Base-by-base conservation (phyloP, 92 coral and sea anemone species). In the Nematostella vectensis region DNA sequence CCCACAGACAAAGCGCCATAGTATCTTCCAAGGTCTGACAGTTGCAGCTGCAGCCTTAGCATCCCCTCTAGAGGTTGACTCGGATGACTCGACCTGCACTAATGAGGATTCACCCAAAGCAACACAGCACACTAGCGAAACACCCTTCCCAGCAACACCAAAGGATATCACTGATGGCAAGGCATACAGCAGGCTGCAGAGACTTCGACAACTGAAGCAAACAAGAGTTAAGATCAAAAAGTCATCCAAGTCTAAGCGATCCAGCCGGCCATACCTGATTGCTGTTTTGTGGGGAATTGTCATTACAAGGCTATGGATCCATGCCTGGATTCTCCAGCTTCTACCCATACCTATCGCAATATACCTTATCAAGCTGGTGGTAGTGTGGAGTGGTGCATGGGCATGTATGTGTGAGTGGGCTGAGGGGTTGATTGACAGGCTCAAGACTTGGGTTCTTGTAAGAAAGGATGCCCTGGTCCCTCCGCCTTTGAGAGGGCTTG, bases 241-340 rank as follows among this genome's bases (percentile, higher is more conserved):
- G 43, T 51, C 62, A 1, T 51, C 74, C 20, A 61, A 57, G 55
- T 61, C 55, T 16, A 67, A 69, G 61, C 71, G 62, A 42, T 71
- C 80, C 47, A 93, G 99, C 61, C 65, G 59, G n/a, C 52, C 75
- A n/a, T 93, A 86, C 56, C 79, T 93, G 64, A 52, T 78, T 48
- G 99, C 84, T 50, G 78, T 93, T 9, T 67, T 86, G 55, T 93
- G 99, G 99, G 96, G 77, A 21, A 93, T 93, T 76, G 53, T 88
- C 23, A 50, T 93, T 4, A 71, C 70, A 13, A 74, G 96, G 36
- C 71, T 93, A 2, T 73, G 83, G 78, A 79, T 86, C 24, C 79
- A 93, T 55, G 58, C 68, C 43, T 80, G 85, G 88, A 54, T 81
- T 31, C 54, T 93, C 33, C 69, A 85, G 66, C 73, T 86, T 9